Percentiles rank a stretch among this genome's conserved stretches.
Evolutionary conservation across 2,113 vertebrate species (phyloP).

Genomic region (Marmota flaviventris): DNA sequence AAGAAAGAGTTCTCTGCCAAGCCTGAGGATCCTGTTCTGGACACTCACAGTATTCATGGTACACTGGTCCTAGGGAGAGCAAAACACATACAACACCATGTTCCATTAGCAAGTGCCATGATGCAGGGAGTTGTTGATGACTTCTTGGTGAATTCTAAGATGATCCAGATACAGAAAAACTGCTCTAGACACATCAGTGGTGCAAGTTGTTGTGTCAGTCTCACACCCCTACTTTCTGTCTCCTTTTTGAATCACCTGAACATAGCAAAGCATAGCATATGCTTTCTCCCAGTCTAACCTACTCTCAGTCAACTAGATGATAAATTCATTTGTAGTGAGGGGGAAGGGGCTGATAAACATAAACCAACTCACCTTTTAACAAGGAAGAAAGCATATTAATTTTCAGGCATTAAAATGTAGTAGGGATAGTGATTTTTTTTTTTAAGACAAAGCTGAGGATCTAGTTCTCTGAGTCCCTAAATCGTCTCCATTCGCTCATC

Average conservation of each 20-base stretch:
- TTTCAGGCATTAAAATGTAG: background rate
- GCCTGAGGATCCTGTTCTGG: conserved; percentile 87
- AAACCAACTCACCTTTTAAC: conserved; percentile 15
- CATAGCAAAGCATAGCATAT: background rate
- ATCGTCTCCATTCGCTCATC: background rate
- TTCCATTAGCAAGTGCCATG: background rate
- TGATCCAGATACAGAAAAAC: background rate
- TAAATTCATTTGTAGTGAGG: conserved; percentile 3
- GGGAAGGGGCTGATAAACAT: background rate
- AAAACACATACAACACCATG: background rate
- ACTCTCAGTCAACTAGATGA: background rate
- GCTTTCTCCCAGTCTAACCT: background rate
- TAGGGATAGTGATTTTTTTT: background rate
- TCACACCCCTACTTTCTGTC: background rate
- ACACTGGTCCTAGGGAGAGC: conserved; percentile 90
- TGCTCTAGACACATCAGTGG: background rate
- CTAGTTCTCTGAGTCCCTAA: background rate
- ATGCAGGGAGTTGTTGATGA: background rate
- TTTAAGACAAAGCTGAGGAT: background rate
- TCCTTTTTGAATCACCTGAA: background rate
- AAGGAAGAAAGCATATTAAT: background rate
- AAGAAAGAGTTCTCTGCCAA: conserved; percentile 91
- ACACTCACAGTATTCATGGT: conserved; percentile 96
- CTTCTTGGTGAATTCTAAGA: background rate
- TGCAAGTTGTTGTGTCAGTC: background rate